Evolutionary conservation across 2,888 invertebrate species (phyloP), one percentile per base, ranked within the genome.

Genomic region (Lottia gigantea): DNA sequence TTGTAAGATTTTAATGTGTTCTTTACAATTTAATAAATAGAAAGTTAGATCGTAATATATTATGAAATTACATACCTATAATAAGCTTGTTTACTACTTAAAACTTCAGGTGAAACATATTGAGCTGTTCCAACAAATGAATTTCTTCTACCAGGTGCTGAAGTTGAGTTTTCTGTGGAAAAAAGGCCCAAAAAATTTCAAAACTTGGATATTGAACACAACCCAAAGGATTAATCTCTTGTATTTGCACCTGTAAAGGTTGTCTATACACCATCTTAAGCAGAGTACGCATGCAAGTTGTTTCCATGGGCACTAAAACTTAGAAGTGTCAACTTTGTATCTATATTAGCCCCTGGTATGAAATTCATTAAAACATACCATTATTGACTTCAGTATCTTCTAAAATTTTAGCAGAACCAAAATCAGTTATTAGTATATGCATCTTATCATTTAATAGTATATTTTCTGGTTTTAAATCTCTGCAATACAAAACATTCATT

Each of bases 101-200:
- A 90, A 75, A 98, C 92, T 90, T 99, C 99, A 2, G 99, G 99
- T 71, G 97, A 97, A 0, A 99, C 97, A 89, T 98, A 99, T 88
- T 98, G 98, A 2, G 99, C 98, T 15, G 98, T 99, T 66, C 99
- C 99, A 16, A 98, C 98, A 89, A 99, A 98, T 14, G 91, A 91
- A 76, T 86, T 85, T 72, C 82, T 82, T 62, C 86, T 76, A 40
- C 72, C 71, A 19, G 70, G 64, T 19, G 70, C 67, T 40, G 68
- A 65, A 25, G 62, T 64, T 7, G 63, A 62, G 12, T 64, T 26
- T 64, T 73, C 75, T 71, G 55, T 11, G 19, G 67, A 31, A 66
- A 66, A 46, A 23, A 40, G 11, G 11, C 40, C 2, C 2, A 31
- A 31, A 31, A 40, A 40, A 8, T 40, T 40, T 1, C 7, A 40